Percentiles rank a stretch among this genome's conserved stretches.
These are phyloP conservation scores for Plodia interpunctella DNA, from an alignment of 1,140 invertebrate species.

Conservation along the genomic window DNA sequence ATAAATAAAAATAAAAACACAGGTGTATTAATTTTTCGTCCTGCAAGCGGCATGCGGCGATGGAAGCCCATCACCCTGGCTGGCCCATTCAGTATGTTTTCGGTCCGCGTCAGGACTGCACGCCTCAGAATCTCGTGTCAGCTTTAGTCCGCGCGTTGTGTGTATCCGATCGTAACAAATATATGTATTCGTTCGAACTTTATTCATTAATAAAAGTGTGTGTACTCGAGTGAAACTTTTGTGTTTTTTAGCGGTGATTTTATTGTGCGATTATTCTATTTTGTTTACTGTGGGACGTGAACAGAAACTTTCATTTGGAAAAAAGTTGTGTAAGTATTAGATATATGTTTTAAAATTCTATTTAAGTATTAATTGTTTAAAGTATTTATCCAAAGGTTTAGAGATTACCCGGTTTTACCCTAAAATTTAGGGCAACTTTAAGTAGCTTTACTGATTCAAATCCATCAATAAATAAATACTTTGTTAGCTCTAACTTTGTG, in stretches of 20 bases:
- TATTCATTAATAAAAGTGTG: background rate
- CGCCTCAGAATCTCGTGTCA: background rate
- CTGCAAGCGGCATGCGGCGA: constrained; percentile 1
- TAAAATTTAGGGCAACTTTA: too few species aligned
- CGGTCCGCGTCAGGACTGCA: background rate
- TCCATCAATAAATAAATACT: too few species aligned
- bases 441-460: too few species aligned
- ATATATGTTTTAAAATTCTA: too few species aligned
- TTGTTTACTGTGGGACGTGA: background rate
- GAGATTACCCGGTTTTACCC: too few species aligned
- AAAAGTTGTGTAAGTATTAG: background rate
- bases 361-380: too few species aligned
- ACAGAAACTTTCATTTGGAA: background rate
- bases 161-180: constrained; percentile 2
- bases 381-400: too few species aligned
- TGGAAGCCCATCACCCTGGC: background rate
- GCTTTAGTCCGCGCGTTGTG: background rate
- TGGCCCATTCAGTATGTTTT: background rate
- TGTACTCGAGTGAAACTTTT: background rate
- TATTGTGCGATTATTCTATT: background rate
- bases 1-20: background rate
- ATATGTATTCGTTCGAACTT: background rate
- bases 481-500: too few species aligned
- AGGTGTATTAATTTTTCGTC: background rate
- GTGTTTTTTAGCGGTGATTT: background rate